Evolutionary conservation across 2,113 vertebrate species (phyloP).

Genomic region (Peromyscus leucopus): DNA sequence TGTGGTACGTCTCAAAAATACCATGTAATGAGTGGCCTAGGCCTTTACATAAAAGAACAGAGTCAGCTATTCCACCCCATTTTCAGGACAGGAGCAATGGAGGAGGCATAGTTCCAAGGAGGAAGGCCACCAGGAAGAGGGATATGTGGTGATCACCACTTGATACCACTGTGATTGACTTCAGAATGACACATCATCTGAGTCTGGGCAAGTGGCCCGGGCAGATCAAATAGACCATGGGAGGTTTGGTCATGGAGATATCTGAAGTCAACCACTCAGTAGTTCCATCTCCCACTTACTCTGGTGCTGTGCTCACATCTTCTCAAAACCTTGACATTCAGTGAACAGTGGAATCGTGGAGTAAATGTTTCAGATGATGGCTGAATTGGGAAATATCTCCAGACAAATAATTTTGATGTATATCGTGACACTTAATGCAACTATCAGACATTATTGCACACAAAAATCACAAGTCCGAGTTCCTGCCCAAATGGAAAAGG

Average conservation of each 20-base stretch:
- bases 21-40: neutral
- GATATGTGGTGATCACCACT: too few species aligned
- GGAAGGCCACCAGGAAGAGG: neutral
- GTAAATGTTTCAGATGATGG: neutral
- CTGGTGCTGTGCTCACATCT: neutral
- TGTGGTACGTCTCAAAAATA: neutral
- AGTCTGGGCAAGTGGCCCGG: neutral
- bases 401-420: neutral
- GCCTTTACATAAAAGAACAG: neutral
- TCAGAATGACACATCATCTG: neutral
- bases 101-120: neutral
- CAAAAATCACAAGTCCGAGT: neutral
- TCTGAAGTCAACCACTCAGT: neutral
- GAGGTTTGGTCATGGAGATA: neutral
- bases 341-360: neutral
- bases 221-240: neutral
- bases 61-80: neutral
- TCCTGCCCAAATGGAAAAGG: neutral
- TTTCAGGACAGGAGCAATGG: neutral
- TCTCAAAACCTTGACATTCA: constrained; percentile 11
- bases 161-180: neutral
- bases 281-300: neutral
- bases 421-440: neutral
- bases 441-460: neutral
- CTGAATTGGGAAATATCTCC: neutral